A percentile compares a stretch with the other conserved stretches of the same genome.
phyloP scores from a whole-genome alignment of 1,140 invertebrate genomes.

The Rhopalosiphum maidis region DNA sequence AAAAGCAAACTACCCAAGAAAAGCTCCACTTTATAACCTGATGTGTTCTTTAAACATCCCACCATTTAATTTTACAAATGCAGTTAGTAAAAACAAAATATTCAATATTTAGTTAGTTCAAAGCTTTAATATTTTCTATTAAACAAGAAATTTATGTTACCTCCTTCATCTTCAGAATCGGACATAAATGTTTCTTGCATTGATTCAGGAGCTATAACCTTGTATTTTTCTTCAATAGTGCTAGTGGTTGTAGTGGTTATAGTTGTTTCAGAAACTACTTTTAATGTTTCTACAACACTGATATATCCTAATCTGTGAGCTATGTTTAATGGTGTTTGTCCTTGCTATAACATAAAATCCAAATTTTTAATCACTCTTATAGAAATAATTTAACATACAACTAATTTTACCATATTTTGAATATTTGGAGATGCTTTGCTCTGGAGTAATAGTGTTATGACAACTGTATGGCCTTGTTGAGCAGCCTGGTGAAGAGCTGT shows the following conservation, averaged over 20 bases:
- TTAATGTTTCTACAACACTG: slow-evolving; percentile 95
- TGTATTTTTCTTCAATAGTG: slow-evolving; percentile 90
- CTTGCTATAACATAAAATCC: slow-evolving; percentile 73
- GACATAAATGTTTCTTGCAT: slow-evolving; percentile 99
- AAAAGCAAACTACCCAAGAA: slow-evolving; percentile 14
- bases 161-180: slow-evolving; percentile 98
- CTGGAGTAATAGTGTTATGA: slow-evolving; percentile 93
- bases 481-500: slow-evolving; percentile 97
- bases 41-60: not conserved
- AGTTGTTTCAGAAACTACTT: slow-evolving; percentile 93
- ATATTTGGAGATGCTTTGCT: slow-evolving; percentile 95
- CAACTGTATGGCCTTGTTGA: slow-evolving; percentile 95
- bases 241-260: slow-evolving; percentile 72
- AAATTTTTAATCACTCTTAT: not conserved
- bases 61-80: slow-evolving; percentile 32
- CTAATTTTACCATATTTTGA: slow-evolving; percentile 83
- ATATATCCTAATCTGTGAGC: slow-evolving; percentile 97
- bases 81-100: slow-evolving; percentile 40
- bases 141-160: slow-evolving; percentile 61
- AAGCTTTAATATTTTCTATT: slow-evolving; percentile 12
- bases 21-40: slow-evolving; percentile 1
- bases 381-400: not conserved
- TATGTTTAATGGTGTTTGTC: slow-evolving; percentile 95
- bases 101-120: slow-evolving; percentile 41
- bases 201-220: slow-evolving; percentile 94